Evolutionary conservation across 37 sponge, comb jelly and placozoan species (phyloP), one percentile per base, ranked within the genome.

Genomic region (Aplysina aerophoba): DNA sequence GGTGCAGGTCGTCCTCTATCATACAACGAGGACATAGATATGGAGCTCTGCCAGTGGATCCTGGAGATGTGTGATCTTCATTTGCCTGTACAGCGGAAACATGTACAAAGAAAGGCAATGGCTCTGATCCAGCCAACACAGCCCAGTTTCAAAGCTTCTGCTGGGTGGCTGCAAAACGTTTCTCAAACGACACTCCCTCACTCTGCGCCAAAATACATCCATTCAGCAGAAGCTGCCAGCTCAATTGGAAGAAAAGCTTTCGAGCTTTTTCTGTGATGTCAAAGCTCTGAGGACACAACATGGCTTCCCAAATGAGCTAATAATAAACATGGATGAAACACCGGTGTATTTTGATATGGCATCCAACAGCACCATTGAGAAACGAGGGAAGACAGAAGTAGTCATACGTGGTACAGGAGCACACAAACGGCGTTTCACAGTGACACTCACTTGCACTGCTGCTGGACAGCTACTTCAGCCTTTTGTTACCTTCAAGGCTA

Each of bases 61-160:
- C 59, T 57, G 17, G 59, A 57, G 59, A 57, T 57, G 59, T 17
- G 59, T 15, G 59, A 57, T 17, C 59, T 57, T 20, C 59, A 57
- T 57, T 57, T 57, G 17, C 59, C 59, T 17, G 17, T 57, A 15
- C 59, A 57, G 59, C 59, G 59, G 17, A 57, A 57, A 17, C 59
- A 57, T 17, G 17, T 57, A 57, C 59, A 57, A 17, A 15, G 59
- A 17, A 57, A 57, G 59, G 59, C 59, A 57, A 15, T 57, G 17
- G 59, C 59, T 17, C 59, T 57, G 59, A 57, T 57, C 59, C 59
- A 57, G 59, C 59, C 59, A 20, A 57, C 59, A 57, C 59, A 57
- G 17, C 59, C 59, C 17, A 57, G 17, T 20, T 57, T 57, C 17
- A 57, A 57, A 57, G 59, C 59, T 20, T 57, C 59, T 20, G 59